Conservation (phyloP, 2,113 vertebrate genomes). For the Sinocyclocheilus grahami region DNA sequence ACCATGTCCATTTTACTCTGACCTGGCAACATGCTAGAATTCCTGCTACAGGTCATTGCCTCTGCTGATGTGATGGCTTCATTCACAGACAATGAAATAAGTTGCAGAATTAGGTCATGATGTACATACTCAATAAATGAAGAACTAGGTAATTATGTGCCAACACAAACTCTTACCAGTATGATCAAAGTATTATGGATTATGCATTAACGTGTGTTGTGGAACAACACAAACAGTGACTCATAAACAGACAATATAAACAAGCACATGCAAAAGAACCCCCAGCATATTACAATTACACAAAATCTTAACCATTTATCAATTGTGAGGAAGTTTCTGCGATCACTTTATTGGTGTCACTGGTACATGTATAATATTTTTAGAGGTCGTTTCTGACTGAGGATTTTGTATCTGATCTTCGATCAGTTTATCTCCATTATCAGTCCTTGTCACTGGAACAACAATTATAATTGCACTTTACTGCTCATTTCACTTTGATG, state of each 20-base stretch:
- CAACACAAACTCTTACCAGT: constrained; percentile 29
- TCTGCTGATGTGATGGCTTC: constrained; percentile 46
- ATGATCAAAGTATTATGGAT: constrained; percentile 8
- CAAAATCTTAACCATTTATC: not conserved
- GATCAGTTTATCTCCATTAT: constrained; percentile 3
- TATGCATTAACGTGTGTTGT: not conserved
- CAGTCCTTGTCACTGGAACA: constrained; percentile 11
- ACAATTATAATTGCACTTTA: constrained; percentile 2
- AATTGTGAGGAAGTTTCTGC: not conserved
- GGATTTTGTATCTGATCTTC: not conserved
- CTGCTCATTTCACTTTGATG: not conserved
- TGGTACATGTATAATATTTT: not conserved
- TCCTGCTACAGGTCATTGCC: constrained; percentile 54
- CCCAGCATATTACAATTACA: not conserved
- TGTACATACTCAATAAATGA: constrained; percentile 38
- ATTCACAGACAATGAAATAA: constrained; percentile 22
- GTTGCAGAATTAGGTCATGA: not conserved
- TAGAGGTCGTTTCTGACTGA: not conserved
- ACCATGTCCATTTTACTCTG: constrained; percentile 20
- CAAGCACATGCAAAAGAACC: not conserved
- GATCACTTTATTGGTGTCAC: not conserved
- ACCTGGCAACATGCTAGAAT: constrained; percentile 49
- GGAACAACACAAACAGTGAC: no score
- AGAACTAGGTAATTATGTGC: constrained; percentile 40
- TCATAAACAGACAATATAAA: not conserved